These are phyloP conservation scores for Acropternis orthonyx DNA, from an alignment of 2,797 vertebrate genomes.

Conservation along the genomic window DNA sequence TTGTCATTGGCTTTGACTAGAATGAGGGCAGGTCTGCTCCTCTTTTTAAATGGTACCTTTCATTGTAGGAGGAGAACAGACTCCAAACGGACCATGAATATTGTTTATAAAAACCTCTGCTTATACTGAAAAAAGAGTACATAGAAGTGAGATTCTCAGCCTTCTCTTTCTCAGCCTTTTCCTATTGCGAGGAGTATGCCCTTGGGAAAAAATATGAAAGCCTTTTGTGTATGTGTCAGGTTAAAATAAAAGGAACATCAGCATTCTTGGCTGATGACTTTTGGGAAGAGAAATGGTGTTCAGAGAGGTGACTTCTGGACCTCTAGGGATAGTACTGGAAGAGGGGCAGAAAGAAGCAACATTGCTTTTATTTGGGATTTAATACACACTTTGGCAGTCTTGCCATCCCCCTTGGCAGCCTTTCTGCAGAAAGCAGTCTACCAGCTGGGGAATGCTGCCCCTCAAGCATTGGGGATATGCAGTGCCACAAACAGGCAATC, in stretches of 20 bases:
- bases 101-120: background rate
- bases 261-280: background rate
- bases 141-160: background rate
- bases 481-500: background rate
- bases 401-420: rapidly evolving
- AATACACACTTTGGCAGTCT: background rate
- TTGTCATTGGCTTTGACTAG: constrained; percentile 54
- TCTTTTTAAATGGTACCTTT: constrained; percentile 36
- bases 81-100: background rate
- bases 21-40: constrained; percentile 32
- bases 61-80: background rate
- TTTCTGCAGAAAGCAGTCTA: background rate
- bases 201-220: background rate
- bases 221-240: background rate
- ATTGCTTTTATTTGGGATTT: constrained; percentile 8
- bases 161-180: background rate
- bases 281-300: background rate
- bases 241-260: background rate
- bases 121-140: background rate
- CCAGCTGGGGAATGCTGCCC: background rate
- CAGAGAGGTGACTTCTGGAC: background rate
- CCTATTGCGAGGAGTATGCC: background rate
- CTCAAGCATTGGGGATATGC: background rate
- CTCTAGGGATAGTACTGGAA: background rate
- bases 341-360: background rate